Percentiles rank a stretch among this genome's conserved stretches.
Evolutionary conservation across 2,888 invertebrate genomes (phyloP).

Genomic region (Himalopsyche anomala): DNA sequence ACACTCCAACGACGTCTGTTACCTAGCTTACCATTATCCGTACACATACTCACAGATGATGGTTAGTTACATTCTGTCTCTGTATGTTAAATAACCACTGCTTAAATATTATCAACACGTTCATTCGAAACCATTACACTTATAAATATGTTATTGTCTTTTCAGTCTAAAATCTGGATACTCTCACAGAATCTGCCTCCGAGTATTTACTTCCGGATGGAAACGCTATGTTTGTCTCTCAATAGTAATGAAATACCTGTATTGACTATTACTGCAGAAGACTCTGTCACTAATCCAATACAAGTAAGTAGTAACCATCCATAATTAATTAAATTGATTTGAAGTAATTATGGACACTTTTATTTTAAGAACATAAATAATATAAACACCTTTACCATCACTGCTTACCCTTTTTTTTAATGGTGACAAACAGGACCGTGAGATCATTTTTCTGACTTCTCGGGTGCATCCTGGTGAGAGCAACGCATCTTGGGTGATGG

Average conservation of each 20-base stretch:
- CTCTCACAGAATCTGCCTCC: slow-evolving; percentile 75
- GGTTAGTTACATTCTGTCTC: slow-evolving; percentile 72
- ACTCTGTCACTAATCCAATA: slow-evolving; percentile 76
- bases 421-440: slow-evolving; percentile 75
- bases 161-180: slow-evolving; percentile 80
- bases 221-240: slow-evolving; percentile 83
- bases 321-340: neutral
- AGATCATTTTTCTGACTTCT: slow-evolving; percentile 84
- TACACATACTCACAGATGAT: slow-evolving; percentile 88
- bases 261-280: slow-evolving; percentile 84
- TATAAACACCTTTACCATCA: slow-evolving; percentile 24
- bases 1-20: slow-evolving; percentile 86
- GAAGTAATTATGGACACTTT: neutral
- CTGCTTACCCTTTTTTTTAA: too few species aligned
- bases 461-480: slow-evolving; percentile 93
- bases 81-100: slow-evolving; percentile 11
- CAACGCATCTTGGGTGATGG: slow-evolving; percentile 93
- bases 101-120: slow-evolving; percentile 2
- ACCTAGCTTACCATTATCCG: slow-evolving; percentile 92
- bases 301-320: slow-evolving; percentile 74
- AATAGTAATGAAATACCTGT: slow-evolving; percentile 86
- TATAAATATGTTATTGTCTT: slow-evolving; percentile 58
- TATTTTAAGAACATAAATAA: neutral
- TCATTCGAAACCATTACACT: neutral
- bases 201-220: slow-evolving; percentile 80